A percentile compares a stretch with the other conserved stretches of the same genome.
phyloP scores from a whole-genome alignment of 2,888 invertebrate genomes.

The Erpobdella octoculata region DNA sequence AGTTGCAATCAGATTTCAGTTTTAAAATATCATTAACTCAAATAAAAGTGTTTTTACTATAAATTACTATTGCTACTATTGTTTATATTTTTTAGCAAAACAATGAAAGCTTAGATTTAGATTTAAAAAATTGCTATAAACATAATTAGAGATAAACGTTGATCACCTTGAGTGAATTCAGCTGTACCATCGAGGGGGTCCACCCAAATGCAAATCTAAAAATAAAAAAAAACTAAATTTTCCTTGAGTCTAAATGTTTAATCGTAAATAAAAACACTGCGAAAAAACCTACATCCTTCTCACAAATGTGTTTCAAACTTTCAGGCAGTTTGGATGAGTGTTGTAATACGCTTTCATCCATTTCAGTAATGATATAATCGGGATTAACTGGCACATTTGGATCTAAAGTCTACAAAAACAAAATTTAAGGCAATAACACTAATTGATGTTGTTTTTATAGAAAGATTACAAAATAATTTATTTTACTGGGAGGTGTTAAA shows the following conservation, averaged over 20 bases:
- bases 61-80: too few relatives aligned
- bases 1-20: background rate
- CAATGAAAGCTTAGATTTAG: too few relatives aligned
- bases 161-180: constrained; percentile 75
- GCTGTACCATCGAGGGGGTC: constrained; percentile 97
- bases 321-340: constrained; percentile 56
- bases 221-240: background rate
- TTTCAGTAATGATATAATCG: constrained; percentile 70
- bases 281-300: constrained; percentile 62
- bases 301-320: constrained; percentile 55
- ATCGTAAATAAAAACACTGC: background rate
- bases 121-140: too few relatives aligned
- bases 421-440: background rate
- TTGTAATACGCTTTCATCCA: constrained; percentile 63
- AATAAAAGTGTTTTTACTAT: background rate
- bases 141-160: too few relatives aligned
- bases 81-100: too few relatives aligned
- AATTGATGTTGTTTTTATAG: too few relatives aligned
- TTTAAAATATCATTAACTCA: too few relatives aligned
- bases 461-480: background rate
- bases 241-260: background rate
- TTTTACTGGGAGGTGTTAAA: background rate
- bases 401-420: background rate
- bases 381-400: constrained; percentile 54
- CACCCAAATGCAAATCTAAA: constrained; percentile 61